Percentiles rank a stretch among this genome's conserved stretches.
Evolutionary conservation across 2,113 vertebrate genomes (phyloP).

Genomic region (Chloroceryle aenea): DNA sequence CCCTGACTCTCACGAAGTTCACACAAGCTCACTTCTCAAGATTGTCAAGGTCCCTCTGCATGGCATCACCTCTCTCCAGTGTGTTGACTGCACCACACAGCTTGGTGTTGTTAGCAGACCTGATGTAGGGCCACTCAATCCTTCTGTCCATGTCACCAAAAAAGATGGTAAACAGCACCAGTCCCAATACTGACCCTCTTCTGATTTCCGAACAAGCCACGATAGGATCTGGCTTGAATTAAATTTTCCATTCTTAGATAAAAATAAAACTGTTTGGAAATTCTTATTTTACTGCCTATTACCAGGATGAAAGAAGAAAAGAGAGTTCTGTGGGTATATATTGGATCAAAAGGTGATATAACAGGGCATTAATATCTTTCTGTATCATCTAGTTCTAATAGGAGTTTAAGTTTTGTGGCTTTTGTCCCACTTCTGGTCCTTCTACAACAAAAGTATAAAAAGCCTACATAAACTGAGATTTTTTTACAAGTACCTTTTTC

Average conservation of each 20-base stretch:
- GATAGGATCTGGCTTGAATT: background rate
- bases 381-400: background rate
- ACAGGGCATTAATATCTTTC: background rate
- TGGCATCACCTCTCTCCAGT: background rate
- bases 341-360: background rate
- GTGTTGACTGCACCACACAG: background rate
- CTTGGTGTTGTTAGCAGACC: background rate
- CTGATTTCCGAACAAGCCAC: background rate
- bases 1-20: background rate
- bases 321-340: background rate
- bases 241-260: background rate
- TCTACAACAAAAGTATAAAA: background rate
- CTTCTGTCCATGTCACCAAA: background rate
- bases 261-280: background rate
- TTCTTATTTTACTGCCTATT: background rate
- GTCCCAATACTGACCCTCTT: background rate
- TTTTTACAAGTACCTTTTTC: background rate
- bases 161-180: background rate
- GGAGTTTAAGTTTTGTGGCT: background rate
- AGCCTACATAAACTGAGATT: background rate
- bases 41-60: background rate
- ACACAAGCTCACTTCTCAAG: background rate
- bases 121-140: background rate
- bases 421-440: background rate
- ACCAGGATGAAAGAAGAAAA: background rate